Evolutionary conservation across 92 coral and sea anemone species (phyloP).

Genomic region (Phenganax stokvisi): DNA sequence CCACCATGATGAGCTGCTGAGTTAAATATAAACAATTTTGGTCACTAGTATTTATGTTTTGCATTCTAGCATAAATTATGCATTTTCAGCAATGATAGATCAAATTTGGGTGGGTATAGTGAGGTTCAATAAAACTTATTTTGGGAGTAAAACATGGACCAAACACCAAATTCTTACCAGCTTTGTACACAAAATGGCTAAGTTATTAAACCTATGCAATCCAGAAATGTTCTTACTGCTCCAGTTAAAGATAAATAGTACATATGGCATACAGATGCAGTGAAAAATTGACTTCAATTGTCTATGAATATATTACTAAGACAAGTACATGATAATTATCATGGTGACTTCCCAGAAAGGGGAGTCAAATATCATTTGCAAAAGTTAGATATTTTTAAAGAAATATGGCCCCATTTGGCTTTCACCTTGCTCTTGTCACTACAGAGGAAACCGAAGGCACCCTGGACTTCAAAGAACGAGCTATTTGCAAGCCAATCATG

Average conservation of each 20-base stretch:
- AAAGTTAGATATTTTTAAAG: background rate
- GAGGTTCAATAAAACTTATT: too few species aligned
- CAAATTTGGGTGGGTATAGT: too few species aligned
- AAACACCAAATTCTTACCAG: too few species aligned
- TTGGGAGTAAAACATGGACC: too few species aligned
- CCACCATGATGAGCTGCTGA: conserved; percentile 68
- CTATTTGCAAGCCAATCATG: conserved; percentile 8
- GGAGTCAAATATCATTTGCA: background rate
- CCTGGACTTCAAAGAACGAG: background rate
- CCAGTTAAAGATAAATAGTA: too few species aligned
- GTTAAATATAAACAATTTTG: background rate
- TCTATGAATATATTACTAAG: too few species aligned
- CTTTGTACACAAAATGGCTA: too few species aligned
- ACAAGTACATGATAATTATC: too few species aligned
- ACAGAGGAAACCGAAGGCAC: background rate
- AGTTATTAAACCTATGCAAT: too few species aligned
- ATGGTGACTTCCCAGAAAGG: background rate
- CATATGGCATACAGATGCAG: too few species aligned
- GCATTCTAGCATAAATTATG: background rate
- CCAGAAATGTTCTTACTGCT: too few species aligned
- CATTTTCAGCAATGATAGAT: background rate
- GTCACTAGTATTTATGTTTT: background rate
- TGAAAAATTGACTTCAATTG: too few species aligned
- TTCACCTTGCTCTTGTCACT: background rate
- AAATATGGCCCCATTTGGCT: background rate